Percentiles rank a stretch among this genome's conserved stretches.
phyloP scores from a whole-genome alignment of 2,113 vertebrate genomes.

The Rhizomys pruinosus region DNA sequence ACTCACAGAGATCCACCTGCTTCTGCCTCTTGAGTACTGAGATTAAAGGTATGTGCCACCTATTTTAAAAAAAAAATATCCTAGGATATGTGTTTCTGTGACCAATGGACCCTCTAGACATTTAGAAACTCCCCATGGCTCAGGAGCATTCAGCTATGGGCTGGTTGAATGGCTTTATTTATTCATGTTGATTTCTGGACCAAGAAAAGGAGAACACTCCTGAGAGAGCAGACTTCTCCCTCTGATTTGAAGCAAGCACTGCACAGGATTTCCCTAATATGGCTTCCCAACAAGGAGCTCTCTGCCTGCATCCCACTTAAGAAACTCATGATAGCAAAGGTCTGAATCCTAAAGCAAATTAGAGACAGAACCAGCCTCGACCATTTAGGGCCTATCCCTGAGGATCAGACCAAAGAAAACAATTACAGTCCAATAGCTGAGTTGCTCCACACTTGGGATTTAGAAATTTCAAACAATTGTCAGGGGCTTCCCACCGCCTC shows the following conservation, averaged over 20 bases:
- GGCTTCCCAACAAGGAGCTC: conserved; percentile 13
- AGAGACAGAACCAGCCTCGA: conserved; percentile 11
- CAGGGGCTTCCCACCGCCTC: conserved; percentile 37
- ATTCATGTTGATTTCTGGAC: not conserved
- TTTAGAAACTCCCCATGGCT: not conserved
- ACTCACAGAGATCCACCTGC: too few relatives aligned
- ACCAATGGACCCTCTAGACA: not conserved
- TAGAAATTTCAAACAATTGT: not conserved
- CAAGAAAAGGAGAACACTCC: not conserved
- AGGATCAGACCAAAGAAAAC: conserved; percentile 44
- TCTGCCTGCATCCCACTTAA: conserved; percentile 18
- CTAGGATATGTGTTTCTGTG: not conserved
- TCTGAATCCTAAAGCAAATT: conserved; percentile 26
- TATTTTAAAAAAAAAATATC: too few relatives aligned
- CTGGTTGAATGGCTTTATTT: not conserved
- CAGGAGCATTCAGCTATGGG: not conserved
- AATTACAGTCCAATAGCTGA: conserved; percentile 32
- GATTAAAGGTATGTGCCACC: too few relatives aligned
- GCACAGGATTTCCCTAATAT: not conserved
- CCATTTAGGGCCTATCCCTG: not conserved
- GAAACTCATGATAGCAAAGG: not conserved
- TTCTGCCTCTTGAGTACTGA: too few relatives aligned
- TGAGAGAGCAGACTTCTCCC: not conserved
- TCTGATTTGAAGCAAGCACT: not conserved
- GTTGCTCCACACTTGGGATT: conserved; percentile 22